phyloP scores from a whole-genome alignment of 2,113 vertebrate species.

The Pachypanchax playfairii region DNA sequence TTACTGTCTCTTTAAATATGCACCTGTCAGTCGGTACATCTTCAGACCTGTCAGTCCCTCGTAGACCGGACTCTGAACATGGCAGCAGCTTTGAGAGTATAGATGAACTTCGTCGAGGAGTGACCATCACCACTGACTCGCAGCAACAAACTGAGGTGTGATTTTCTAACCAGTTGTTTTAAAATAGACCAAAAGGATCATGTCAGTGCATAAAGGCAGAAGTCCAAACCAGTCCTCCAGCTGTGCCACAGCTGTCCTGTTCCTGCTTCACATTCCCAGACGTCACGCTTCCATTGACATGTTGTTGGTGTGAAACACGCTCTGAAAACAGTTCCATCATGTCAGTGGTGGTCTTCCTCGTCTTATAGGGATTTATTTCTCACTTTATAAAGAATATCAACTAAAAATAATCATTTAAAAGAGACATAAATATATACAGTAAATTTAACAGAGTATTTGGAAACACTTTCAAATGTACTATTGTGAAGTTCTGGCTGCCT shows the following conservation, averaged over 20 bases:
- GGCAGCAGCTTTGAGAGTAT: constrained; percentile 88
- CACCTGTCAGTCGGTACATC: constrained; percentile 85
- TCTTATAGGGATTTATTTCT: constrained; percentile 19
- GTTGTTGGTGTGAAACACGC: no score
- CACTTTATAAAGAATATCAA: constrained; percentile 56
- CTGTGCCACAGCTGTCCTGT: neutral
- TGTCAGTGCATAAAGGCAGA: neutral
- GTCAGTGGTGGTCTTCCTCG: constrained; percentile 22
- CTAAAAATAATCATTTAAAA: constrained; percentile 29
- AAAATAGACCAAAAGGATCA: constrained; percentile 8
- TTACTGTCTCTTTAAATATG: constrained; percentile 77
- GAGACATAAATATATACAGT: constrained; percentile 2
- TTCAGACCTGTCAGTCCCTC: constrained; percentile 83
- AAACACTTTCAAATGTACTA: no score
- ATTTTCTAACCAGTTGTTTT: constrained; percentile 16
- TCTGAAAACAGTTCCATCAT: no score
- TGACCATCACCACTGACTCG: constrained; percentile 71
- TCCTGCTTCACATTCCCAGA: constrained; percentile 6
- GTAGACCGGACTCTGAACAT: constrained; percentile 85
- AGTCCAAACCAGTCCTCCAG: constrained; percentile 9
- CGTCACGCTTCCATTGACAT: neutral
- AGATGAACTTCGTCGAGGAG: constrained; percentile 82
- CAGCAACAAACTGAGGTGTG: constrained; percentile 97
- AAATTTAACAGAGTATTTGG: neutral
- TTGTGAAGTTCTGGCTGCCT: no score